Evolutionary conservation across 2,888 invertebrate species (phyloP), one percentile per base, ranked within the genome.

Genomic region (Congeria kusceri): DNA sequence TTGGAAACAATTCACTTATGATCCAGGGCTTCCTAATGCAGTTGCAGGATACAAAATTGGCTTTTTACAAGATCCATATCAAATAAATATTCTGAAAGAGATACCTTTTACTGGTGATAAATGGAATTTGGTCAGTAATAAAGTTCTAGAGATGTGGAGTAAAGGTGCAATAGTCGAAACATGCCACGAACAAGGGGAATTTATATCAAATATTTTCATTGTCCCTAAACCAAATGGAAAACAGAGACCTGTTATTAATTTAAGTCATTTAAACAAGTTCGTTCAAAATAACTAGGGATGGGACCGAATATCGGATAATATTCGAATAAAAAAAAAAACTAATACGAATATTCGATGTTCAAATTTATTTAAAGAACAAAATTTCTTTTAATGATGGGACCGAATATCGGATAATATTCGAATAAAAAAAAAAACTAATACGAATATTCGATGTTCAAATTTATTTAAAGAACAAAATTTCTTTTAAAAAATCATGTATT

Each of bases 181-280:
- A 5, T 68, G 25, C 59, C 65, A 53, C 2, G 73, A 73, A 28
- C 9, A n/a, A 23, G 61, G 25, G 23, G 32, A 74, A 53, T 68
- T 67, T 64, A 11, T 75, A 13, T 68, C 75, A 46, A 74, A 29
- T 53, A 47, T 73, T 27, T 73, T 66, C 53, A 39, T 73, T 47
- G 73, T 73, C n/a, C 62, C 74, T 15, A 77, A 73, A 44, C 64
- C 68, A 39, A 68, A 73, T 64, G 68, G 73, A 1, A 71, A 72
- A 53, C 68, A 58, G 27, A 46, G 77, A 49, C 72, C 72, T 15
- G 57, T 72, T 13, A 68, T 72, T 9, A 77, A 73, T 68, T 23
- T 72, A 20, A 67, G 44, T 27, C 7, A 62, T 0, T 47, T 77
- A 39, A 77, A 77, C 27, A 9, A 62, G 15, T 72, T 68, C 49